Conservation (phyloP, 2,113 vertebrate genomes). For the Lynx canadensis region DNA sequence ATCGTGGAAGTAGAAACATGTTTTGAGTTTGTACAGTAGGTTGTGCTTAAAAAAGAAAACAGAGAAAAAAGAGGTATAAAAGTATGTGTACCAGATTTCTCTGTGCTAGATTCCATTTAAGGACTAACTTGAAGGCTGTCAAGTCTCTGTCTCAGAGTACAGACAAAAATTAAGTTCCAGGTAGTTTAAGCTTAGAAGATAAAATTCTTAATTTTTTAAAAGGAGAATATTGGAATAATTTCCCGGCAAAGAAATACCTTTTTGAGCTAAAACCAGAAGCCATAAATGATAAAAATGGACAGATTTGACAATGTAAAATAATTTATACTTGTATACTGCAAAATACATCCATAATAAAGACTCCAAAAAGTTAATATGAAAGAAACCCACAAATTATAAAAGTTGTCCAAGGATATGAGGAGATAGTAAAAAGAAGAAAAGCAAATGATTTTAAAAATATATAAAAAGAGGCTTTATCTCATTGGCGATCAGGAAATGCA, state of each 20-base stretch:
- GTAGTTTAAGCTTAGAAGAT: not conserved
- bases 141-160: not conserved
- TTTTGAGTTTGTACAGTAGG: conserved; percentile 21
- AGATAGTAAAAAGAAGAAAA: not conserved
- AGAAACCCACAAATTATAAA: not conserved
- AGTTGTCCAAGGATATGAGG: not conserved
- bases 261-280: not conserved
- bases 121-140: not conserved
- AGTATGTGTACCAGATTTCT: not conserved
- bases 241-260: not conserved
- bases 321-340: not conserved
- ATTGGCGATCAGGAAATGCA: not conserved
- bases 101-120: not conserved
- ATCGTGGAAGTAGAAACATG: not conserved
- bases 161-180: not conserved
- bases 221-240: not conserved
- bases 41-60: not conserved
- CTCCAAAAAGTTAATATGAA: not conserved
- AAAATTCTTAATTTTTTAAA: not conserved
- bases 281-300: not conserved
- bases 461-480: not conserved
- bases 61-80: not conserved
- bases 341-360: not conserved
- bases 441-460: not conserved
- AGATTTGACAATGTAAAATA: not conserved